Evolutionary conservation across 2,888 invertebrate genomes (phyloP).

Genomic region (Drosophila putrida): DNA sequence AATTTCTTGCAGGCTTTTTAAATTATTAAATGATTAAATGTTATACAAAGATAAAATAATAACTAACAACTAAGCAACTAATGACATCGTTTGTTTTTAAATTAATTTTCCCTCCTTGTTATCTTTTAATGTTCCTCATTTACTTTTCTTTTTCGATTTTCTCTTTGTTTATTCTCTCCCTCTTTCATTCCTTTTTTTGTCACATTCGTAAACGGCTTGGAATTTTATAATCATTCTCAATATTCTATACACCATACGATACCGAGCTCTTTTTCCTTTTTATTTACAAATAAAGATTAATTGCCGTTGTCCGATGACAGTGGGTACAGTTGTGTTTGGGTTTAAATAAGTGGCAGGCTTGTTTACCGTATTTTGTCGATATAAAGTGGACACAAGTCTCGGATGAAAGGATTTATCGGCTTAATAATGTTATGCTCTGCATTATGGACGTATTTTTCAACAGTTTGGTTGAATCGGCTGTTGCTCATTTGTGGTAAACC

Average conservation of each 20-base stretch:
- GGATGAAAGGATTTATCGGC: slow-evolving; percentile 47
- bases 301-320: slow-evolving; percentile 11
- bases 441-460: slow-evolving; percentile 19
- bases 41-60: no score
- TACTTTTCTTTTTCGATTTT: background rate
- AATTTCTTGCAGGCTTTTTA: no score
- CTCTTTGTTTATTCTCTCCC: background rate
- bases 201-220: background rate
- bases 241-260: background rate
- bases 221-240: background rate
- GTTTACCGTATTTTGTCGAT: background rate
- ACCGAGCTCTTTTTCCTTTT: background rate
- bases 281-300: slow-evolving; percentile 9
- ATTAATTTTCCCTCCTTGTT: no score
- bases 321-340: slow-evolving; percentile 37
- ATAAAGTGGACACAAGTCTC: slow-evolving; percentile 17
- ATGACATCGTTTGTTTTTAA: no score
- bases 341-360: slow-evolving; percentile 2
- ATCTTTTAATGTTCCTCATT: no score
- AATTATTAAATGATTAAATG: no score
- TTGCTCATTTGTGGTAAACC: slow-evolving; percentile 41
- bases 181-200: background rate
- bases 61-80: no score
- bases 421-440: slow-evolving; percentile 26
- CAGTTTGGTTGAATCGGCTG: slow-evolving; percentile 9